Evolutionary conservation across 2,888 invertebrate species (phyloP), one percentile per base, ranked within the genome.

Genomic region (Heteropelma amictum): DNA sequence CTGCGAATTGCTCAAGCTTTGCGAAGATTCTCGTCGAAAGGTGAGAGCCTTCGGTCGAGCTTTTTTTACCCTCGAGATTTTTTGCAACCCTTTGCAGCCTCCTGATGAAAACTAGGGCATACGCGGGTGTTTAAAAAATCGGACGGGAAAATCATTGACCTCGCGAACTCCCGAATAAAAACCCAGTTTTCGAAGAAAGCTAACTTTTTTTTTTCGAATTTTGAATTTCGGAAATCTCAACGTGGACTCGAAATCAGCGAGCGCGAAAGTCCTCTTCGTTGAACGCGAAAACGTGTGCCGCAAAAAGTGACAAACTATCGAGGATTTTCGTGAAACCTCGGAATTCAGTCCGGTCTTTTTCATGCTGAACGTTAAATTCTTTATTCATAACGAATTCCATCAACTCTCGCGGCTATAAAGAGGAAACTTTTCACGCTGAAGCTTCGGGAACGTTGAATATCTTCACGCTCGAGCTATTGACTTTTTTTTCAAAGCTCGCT

Each of bases 1-100:
- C 54, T 54, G 51, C 1, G 78, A 81, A 64, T 49, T 81, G 23
- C 51, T 76, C 53, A 56, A 69, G 5, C 67, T 81, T 35, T 76
- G 77, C 58, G 49, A 79, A 4, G 26, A 42, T 49, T 53, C 71
- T 1, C 64, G 45, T 10, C 68, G 64, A 33, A 75, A 80, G 78
- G 81, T 81, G 40, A 40, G 12, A 49, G 10, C n/a, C 3, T 17
- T 14, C 23, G 7, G 12, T 5, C 8, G 23, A 35, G n/a, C 23
- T 26, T 38, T 33, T 35, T 63, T 19, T 28, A 10, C 12, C 7
- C 12, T 10, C 3, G 10, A 12, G 4, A 19, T 28, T 19, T 47
- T 35, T n/a, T n/a, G n/a, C n/a, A n/a, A n/a, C n/a, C n/a, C n/a
- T n/a, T n/a, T n/a, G n/a, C n/a, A n/a, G n/a, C n/a, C n/a, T n/a